Percentiles rank a stretch among this genome's conserved stretches.
phyloP scores from a whole-genome alignment of 2,888 invertebrate species.

The Zeuzera pyrina region DNA sequence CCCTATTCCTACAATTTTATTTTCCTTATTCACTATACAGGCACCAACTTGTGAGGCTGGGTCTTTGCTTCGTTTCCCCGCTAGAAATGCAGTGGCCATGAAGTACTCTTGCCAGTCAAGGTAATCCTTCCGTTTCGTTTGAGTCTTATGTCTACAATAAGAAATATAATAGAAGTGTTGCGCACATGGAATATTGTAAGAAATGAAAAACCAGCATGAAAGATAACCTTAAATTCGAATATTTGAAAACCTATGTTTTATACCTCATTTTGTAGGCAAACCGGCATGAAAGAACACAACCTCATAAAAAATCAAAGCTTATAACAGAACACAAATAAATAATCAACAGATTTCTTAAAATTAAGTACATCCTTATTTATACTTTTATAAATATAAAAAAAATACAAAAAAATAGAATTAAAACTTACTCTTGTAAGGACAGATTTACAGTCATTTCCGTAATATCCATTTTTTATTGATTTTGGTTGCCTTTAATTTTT shows the following conservation, averaged over 20 bases:
- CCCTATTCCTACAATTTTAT: constrained; percentile 93
- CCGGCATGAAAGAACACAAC: too few relatives aligned
- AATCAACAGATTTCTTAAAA: too few relatives aligned
- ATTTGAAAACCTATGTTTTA: too few relatives aligned
- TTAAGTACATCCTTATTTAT: too few relatives aligned
- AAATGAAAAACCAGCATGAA: too few relatives aligned
- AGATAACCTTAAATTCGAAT: not conserved
- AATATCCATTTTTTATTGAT: constrained; percentile 9
- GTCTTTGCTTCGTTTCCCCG: constrained; percentile 96
- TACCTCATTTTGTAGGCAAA: too few relatives aligned
- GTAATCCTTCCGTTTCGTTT: constrained; percentile 75
- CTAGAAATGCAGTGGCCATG: constrained; percentile 93
- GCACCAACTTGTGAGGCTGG: constrained; percentile 95
- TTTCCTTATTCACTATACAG: constrained; percentile 90
- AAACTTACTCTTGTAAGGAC: constrained; percentile 10
- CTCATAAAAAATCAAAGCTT: too few relatives aligned
- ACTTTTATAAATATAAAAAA: too few relatives aligned
- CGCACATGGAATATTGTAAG: too few relatives aligned
- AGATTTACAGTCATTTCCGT: constrained; percentile 11
- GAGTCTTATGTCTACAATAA: constrained; percentile 18
- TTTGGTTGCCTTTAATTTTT: not conserved
- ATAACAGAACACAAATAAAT: too few relatives aligned
- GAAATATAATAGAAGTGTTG: too few relatives aligned
- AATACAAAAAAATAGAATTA: too few relatives aligned
- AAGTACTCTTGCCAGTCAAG: constrained; percentile 95